These are phyloP conservation scores for Epinotia brunnichana DNA, from an alignment of 2,888 invertebrate species.

Conservation along the genomic window DNA sequence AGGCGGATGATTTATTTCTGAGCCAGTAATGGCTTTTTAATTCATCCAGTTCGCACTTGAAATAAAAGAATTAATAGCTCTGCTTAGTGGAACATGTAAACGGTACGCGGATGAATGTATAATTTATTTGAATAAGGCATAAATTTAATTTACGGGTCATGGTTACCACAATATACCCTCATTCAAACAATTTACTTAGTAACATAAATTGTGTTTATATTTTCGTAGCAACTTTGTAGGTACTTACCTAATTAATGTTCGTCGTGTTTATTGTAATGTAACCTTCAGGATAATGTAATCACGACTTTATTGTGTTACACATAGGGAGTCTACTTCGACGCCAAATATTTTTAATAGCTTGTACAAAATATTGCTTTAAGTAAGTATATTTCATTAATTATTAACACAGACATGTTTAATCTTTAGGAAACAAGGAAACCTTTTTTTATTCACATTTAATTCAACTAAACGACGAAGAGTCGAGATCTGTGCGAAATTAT, in stretches of 20 bases:
- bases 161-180: conserved; percentile 16
- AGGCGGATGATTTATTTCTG: conserved; percentile 65
- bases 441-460: no score
- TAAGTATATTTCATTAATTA: no score
- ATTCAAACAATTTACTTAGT: conserved; percentile 24
- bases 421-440: no score
- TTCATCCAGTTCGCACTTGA: conserved; percentile 58
- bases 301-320: no score
- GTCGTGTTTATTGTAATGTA: not conserved
- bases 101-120: conserved; percentile 30
- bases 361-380: no score
- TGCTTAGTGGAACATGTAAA: conserved; percentile 42
- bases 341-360: no score
- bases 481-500: no score
- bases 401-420: no score
- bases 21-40: conserved; percentile 64
- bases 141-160: conserved; percentile 29
- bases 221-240: conserved; percentile 3
- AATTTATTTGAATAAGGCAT: conserved; percentile 28
- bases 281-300: no score
- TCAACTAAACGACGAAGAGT: no score
- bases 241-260: not conserved
- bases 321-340: no score
- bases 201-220: conserved; percentile 11
- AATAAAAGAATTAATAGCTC: conserved; percentile 51